Base-by-base conservation (phyloP, 2,113 vertebrate species). In the Uropsilus gracilis region DNA sequence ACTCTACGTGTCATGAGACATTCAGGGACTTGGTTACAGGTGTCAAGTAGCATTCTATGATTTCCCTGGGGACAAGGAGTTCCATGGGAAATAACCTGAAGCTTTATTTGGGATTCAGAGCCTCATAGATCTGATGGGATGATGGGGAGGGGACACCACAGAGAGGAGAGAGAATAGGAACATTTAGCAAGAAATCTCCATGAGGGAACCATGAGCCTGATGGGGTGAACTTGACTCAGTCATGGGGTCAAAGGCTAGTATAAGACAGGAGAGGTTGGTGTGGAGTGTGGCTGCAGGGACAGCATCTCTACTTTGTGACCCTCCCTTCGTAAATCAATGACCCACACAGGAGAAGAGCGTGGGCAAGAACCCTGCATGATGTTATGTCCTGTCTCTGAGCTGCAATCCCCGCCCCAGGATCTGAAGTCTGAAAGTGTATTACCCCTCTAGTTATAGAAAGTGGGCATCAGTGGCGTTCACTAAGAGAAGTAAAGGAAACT, bases 11-110 rank as follows among this genome's bases (percentile, higher is more conserved):
- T 66, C 39, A 72, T 2, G 8, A 61, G 78, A 69, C 12, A 5
- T 80, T 61, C 80, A 30, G 75, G 72, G 61, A 88, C 76, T 76
- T 32, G 26, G 91, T 84, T 94, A 91, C 53, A 94, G 96, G 83
- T 89, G 75, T 68, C 89, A 63, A 18, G 59, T 64, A 84, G 26
- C 86, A 91, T 44, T 57, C 83, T 78, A 1, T 89, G 89, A 96
- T 94, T 95, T 97, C 86, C 80, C 91, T 14, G 76, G 64, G 75
- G 86, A 66, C 69, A 24, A 16, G 28, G 39, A 8, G 28, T 59
- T 76, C 78, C 46, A 10, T 68, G 69, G 91, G 75, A 94, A 95
- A 95, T 78, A 75, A 75, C 61, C n/a, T 8, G 69, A 83, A 42
- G 3, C 32, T 87, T 73, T 84, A 66, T 84, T 84, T 72, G 66